phyloP scores from a whole-genome alignment of 2,113 vertebrate genomes.

The Tyrannus savana region DNA sequence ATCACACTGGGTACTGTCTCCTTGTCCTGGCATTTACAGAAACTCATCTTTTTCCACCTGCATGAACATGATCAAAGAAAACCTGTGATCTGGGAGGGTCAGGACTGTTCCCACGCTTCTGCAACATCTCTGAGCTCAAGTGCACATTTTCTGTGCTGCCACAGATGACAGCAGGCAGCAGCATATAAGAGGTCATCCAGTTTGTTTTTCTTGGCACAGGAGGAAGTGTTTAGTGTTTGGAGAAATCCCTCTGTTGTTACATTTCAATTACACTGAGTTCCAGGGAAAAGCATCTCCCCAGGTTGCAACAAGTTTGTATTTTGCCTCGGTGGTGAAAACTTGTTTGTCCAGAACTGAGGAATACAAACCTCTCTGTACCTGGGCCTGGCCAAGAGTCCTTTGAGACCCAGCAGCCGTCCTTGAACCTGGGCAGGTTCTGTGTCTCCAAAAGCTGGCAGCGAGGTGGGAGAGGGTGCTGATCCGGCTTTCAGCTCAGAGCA shows the following conservation, averaged over 20 bases:
- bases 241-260: conserved; percentile 10
- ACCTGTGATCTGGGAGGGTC: not conserved
- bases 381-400: not conserved
- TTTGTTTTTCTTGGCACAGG: not conserved
- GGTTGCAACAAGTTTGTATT: not conserved
- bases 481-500: too few species aligned
- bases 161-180: not conserved
- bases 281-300: not conserved
- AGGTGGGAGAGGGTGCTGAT: not conserved
- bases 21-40: not conserved
- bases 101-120: conserved; percentile 6
- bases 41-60: conserved; percentile 8
- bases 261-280: not conserved
- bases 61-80: not conserved
- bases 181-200: not conserved
- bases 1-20: not conserved
- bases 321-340: not conserved
- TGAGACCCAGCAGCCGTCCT: not conserved
- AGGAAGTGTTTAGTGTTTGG: conserved; percentile 13
- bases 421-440: not conserved
- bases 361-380: not conserved
- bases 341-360: not conserved
- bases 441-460: not conserved
- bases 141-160: not conserved
- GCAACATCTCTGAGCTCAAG: not conserved